phyloP scores from a whole-genome alignment of 2,888 invertebrate species.

The Alviniconcha strummeri region DNA sequence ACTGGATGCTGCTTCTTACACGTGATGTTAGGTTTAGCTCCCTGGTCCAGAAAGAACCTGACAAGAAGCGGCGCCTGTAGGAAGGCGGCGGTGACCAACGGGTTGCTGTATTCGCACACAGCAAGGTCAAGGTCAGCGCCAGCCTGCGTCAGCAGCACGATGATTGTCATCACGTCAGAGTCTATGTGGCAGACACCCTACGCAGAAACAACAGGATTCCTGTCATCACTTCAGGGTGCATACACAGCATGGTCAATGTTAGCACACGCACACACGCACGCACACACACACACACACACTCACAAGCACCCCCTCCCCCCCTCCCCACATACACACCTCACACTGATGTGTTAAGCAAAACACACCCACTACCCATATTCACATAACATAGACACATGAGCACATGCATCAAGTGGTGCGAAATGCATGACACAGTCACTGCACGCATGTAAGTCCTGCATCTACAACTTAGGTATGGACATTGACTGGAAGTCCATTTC shows the following conservation, averaged over 20 bases:
- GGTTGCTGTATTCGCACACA: conserved; percentile 55
- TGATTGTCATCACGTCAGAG: conserved; percentile 46
- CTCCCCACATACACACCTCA: too few species aligned
- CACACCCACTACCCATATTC: too few species aligned
- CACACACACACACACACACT: not conserved
- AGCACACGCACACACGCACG: not conserved
- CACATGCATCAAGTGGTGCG: not conserved
- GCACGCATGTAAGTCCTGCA: too few species aligned
- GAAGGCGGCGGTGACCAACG: conserved; percentile 53
- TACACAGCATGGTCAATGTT: not conserved
- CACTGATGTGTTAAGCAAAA: too few species aligned
- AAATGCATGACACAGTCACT: too few species aligned
- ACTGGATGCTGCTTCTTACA: conserved; percentile 44
- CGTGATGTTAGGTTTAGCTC: conserved; percentile 51
- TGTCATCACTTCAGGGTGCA: too few species aligned
- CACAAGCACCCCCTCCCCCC: not conserved
- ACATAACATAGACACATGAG: not conserved
- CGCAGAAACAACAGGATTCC: too few species aligned
- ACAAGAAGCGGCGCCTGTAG: conserved; percentile 51
- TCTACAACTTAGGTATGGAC: too few species aligned
- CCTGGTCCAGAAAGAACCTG: conserved; percentile 53
- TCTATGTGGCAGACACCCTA: conserved; percentile 28
- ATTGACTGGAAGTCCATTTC: too few species aligned
- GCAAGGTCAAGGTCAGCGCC: conserved; percentile 52
- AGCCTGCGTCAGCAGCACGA: conserved; percentile 54